Base-by-base conservation (phyloP, 1,140 invertebrate species). In the Aphelenchoides besseyi region DNA sequence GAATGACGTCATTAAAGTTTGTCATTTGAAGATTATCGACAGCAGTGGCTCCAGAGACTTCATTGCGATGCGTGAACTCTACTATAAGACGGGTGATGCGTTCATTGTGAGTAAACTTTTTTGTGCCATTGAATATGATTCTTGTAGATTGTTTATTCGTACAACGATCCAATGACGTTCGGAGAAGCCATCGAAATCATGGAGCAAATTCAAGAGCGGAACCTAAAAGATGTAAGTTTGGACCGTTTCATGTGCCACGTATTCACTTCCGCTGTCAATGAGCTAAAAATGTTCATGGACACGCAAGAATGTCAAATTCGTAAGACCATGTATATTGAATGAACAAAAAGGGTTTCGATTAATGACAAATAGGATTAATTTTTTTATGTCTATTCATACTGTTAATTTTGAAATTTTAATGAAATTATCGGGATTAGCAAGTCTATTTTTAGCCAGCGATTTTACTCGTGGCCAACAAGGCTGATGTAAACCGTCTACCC, bases 41-140 rank as follows among this genome's bases (percentile, higher is more conserved):
- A 83, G 78, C 16, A 73, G 71, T 32, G 81, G 81, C 3, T 76
- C 75, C 9, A 66, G 78, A 32, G 81, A 82, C 57, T 82, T 82
- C 69, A 48, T 82, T 3, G 83, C 81, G 0, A 82, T 82, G 81
- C 68, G 83, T 23, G 61, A 83, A 32, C 61, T 82, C 5, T 82
- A 82, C 66, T 73, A 72, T 37, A 64, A 70, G 26, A 79, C 74
- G n/a, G 81, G 74, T 2, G 75, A 82, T 54, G 81, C 81, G 16
- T 82, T 82, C 64, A 66, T 82, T 61, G 81, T 82, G n/a, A n/a
- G n/a, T n/a, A n/a, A n/a, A n/a, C n/a, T 48, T 18, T 62, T 26
- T 32, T 18, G 5, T 28, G 36, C 8, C n/a, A 28, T n/a, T 35
- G 9, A 28, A 2, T 12, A n/a, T n/a, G 9, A 2, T 3, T 70